A percentile compares a stretch with the other conserved stretches of the same genome.
Conservation (phyloP, 2,797 vertebrate species). For the Valencia hispanica region DNA sequence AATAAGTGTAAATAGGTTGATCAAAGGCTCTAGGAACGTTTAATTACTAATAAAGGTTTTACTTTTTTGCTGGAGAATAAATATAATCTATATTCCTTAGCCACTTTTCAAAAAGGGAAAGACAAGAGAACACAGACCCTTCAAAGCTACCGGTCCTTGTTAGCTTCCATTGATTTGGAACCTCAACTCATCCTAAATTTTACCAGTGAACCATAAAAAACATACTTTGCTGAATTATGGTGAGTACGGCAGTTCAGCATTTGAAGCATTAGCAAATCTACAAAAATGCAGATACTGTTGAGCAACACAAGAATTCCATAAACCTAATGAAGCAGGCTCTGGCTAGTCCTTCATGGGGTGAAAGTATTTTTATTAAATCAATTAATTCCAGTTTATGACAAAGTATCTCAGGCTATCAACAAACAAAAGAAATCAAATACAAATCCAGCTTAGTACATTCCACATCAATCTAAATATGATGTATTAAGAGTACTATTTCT, state of each 20-base stretch:
- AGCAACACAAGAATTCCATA: background rate
- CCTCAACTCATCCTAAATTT: background rate
- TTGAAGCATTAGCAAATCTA: background rate
- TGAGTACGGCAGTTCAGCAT: background rate
- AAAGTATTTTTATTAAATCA: background rate
- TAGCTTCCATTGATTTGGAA: background rate
- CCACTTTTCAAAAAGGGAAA: background rate
- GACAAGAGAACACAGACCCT: background rate
- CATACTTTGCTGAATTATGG: background rate
- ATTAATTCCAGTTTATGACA: background rate
- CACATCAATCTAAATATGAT: background rate
- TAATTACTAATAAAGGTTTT: background rate
- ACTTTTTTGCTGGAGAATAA: background rate
- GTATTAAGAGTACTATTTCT: too few relatives aligned
- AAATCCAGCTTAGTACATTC: background rate
- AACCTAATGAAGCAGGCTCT: background rate
- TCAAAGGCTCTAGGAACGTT: background rate
- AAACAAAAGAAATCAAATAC: background rate
- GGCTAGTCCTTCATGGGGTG: background rate
- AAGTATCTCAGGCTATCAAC: background rate
- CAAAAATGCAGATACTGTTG: background rate
- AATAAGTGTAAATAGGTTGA: background rate
- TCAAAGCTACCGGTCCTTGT: background rate
- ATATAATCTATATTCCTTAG: background rate
- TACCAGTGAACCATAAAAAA: background rate